phyloP scores from a whole-genome alignment of 35 echinoderm and acorn worm species.

The Heliocidaris erythrogramma region DNA sequence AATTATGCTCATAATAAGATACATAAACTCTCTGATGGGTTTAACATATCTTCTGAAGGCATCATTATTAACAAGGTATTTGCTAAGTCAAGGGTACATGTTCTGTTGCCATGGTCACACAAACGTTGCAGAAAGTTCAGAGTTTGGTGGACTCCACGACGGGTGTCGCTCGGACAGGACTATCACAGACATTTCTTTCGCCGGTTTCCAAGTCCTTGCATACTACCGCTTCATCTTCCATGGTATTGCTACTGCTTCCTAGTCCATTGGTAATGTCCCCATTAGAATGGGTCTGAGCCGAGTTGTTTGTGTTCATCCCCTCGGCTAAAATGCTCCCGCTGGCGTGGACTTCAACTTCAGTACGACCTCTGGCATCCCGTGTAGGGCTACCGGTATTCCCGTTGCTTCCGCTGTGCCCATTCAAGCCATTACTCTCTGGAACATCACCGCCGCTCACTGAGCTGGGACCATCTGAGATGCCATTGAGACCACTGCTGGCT shows the following conservation, averaged over 20 bases:
- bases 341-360: constrained; percentile 25
- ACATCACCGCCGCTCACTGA: background rate
- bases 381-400: background rate
- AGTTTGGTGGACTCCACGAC: constrained; percentile 30
- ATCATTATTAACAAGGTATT: constrained; percentile 18
- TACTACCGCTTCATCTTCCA: background rate
- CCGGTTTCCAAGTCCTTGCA: constrained; percentile 26
- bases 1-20: background rate
- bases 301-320: background rate
- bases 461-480: background rate
- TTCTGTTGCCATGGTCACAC: background rate
- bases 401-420: background rate
- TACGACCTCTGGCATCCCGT: background rate
- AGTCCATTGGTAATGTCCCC: constrained; percentile 27
- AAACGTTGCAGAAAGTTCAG: background rate
- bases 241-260: background rate
- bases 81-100: background rate
- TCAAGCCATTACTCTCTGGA: background rate
- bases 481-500: constrained; percentile 16
- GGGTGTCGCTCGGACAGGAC: background rate
- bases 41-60: background rate
- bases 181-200: background rate
- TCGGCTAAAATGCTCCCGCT: background rate
- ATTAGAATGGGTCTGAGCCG: constrained; percentile 26
- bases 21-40: background rate